Evolutionary conservation across 1,140 invertebrate species (phyloP).

Genomic region (Musca domestica): DNA sequence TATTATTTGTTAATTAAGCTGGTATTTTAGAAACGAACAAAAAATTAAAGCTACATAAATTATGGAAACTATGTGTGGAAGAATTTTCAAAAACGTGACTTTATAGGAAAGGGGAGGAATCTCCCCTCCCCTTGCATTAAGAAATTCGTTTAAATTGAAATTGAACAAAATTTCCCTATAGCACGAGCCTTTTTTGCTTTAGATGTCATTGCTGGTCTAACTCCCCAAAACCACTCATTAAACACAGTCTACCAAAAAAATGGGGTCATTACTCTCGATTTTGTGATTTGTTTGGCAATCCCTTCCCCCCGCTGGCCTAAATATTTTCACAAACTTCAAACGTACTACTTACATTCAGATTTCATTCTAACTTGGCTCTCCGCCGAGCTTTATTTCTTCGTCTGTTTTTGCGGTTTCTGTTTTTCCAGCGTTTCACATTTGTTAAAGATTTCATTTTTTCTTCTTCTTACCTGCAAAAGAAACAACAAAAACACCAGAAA

Average conservation of each 20-base stretch:
- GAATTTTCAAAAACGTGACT: too few species aligned
- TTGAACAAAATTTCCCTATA: not conserved
- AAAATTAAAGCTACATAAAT: too few species aligned
- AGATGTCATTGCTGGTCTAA: not conserved
- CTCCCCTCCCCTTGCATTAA: too few species aligned
- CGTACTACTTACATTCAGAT: not conserved
- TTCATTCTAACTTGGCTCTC: not conserved
- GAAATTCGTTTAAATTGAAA: too few species aligned
- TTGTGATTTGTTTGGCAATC: not conserved
- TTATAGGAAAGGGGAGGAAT: too few species aligned
- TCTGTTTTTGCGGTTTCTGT: constrained; percentile 2
- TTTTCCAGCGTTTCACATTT: too few species aligned
- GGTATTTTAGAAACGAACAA: not conserved
- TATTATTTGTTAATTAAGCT: constrained; percentile 13
- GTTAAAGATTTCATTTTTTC: constrained; percentile 8
- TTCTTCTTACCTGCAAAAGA: constrained; percentile 18
- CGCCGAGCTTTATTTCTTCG: not conserved
- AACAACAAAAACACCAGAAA: not conserved
- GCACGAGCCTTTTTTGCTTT: not conserved
- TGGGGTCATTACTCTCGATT: constrained; percentile 14
- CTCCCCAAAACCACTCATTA: not conserved
- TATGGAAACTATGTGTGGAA: too few species aligned
- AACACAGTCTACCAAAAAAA: not conserved
- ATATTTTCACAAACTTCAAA: too few species aligned
- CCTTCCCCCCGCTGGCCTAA: too few species aligned